Evolutionary conservation across 2,797 vertebrate genomes (phyloP).

Genomic region (Thaleichthys pacificus): DNA sequence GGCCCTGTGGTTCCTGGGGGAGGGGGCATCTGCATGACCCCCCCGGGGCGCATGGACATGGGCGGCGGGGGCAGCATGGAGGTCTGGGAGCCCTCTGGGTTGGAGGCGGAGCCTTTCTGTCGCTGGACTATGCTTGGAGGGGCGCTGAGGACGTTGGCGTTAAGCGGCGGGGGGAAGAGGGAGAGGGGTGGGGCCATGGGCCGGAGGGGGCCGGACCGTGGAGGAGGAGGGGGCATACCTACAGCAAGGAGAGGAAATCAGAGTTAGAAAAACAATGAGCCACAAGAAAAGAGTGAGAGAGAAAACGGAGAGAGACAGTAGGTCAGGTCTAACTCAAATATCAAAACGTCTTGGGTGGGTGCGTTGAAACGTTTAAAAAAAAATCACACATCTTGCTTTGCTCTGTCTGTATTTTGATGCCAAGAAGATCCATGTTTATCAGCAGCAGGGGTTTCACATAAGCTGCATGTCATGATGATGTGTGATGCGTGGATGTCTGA

Average conservation of each 20-base stretch:
- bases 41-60: constrained; percentile 62
- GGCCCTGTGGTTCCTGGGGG: constrained; percentile 71
- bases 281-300: neutral
- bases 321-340: too few relatives aligned
- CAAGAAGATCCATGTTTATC: neutral
- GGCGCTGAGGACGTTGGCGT: constrained; percentile 91
- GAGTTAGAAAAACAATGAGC: neutral
- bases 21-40: constrained; percentile 76
- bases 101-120: constrained; percentile 62
- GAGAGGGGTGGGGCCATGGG: constrained; percentile 82
- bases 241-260: constrained; percentile 12
- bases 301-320: neutral
- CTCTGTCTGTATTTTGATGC: neutral
- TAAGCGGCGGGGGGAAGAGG: constrained; percentile 89
- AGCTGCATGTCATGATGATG: neutral
- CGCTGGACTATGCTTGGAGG: constrained; percentile 92
- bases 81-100: constrained; percentile 75
- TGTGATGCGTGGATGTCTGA: neutral
- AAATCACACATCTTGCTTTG: too few relatives aligned
- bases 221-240: constrained; percentile 95
- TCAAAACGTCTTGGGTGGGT: neutral
- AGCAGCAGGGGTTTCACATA: neutral
- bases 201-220: constrained; percentile 83
- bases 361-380: neutral
- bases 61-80: constrained; percentile 63